Percentiles rank a stretch among this genome's conserved stretches.
phyloP scores from a whole-genome alignment of 2,888 invertebrate species.

The Tipula confusa region DNA sequence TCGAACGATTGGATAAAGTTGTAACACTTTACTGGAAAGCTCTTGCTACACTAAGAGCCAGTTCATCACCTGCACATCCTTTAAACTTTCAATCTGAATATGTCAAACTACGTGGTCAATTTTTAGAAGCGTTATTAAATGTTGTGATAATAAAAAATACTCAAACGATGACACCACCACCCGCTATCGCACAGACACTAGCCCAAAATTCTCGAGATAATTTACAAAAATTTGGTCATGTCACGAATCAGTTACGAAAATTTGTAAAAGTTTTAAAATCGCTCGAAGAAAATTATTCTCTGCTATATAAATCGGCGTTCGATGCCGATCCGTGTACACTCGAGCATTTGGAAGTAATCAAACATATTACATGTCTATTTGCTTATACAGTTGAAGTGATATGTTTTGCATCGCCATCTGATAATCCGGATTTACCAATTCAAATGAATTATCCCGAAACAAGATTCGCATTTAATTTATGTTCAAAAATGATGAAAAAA shows the following conservation, averaged over 20 bases:
- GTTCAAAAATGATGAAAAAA: constrained; percentile 45
- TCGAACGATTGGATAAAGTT: constrained; percentile 53
- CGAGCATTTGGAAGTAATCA: constrained; percentile 64
- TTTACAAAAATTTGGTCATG: constrained; percentile 71
- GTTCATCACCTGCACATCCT: constrained; percentile 51
- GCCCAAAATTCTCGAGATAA: constrained; percentile 76
- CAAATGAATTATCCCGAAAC: constrained; percentile 48
- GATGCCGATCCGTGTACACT: constrained; percentile 78
- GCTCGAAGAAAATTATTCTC: constrained; percentile 69
- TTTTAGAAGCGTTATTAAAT: constrained; percentile 58
- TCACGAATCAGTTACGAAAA: constrained; percentile 72
- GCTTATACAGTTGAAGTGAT: constrained; percentile 48
- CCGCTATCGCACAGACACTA: constrained; percentile 80
- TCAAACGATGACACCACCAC: constrained; percentile 82
- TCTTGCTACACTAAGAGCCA: constrained; percentile 52
- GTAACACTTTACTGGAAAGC: constrained; percentile 63
- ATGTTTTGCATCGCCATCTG: constrained; percentile 48
- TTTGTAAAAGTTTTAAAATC: constrained; percentile 66
- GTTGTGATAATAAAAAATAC: constrained; percentile 51
- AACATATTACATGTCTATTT: constrained; percentile 47
- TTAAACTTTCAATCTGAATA: constrained; percentile 69
- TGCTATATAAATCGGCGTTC: constrained; percentile 76
- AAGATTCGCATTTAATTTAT: constrained; percentile 43
- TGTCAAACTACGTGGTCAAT: constrained; percentile 67
- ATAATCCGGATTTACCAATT: constrained; percentile 45